Evolutionary conservation across 2,797 vertebrate genomes (phyloP).

Genomic region (Setipinna tenuifilis): DNA sequence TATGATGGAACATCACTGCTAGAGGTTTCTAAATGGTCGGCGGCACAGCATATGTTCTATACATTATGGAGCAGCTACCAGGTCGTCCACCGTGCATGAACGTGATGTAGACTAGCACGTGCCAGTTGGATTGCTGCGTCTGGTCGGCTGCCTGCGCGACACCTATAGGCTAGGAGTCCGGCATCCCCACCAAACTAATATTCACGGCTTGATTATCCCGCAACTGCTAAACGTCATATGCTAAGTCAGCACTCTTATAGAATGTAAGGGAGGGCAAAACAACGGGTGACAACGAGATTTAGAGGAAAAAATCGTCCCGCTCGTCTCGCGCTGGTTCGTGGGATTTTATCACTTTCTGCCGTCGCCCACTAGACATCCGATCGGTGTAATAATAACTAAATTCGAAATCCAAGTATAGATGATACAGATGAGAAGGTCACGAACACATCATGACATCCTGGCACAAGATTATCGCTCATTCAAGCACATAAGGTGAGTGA

Average conservation of each 20-base stretch:
- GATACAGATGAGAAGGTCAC: constrained; percentile 40
- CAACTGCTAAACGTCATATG: constrained; percentile 16
- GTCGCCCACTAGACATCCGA: constrained; percentile 5
- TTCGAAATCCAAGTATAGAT: not conserved
- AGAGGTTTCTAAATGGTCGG: not conserved
- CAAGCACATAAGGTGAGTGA: constrained; percentile 30
- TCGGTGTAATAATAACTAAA: not conserved
- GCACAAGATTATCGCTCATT: constrained; percentile 18
- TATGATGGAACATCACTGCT: not conserved
- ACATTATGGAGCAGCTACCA: not conserved
- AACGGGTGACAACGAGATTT: constrained; percentile 25
- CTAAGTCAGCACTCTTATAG: constrained; percentile 24
- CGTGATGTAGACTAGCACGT: constrained; percentile 10
- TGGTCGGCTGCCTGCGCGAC: constrained; percentile 22
- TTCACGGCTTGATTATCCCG: constrained; percentile 14
- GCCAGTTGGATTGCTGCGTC: constrained; percentile 6
- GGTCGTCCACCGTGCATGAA: constrained; percentile 5
- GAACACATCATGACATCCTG: constrained; percentile 16
- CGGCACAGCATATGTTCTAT: not conserved
- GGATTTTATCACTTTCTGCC: not conserved
- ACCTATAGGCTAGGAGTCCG: constrained; percentile 29
- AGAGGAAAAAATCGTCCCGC: not conserved
- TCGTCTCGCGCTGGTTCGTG: constrained; percentile 11
- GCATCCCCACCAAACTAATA: constrained; percentile 30
- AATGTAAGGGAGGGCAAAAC: constrained; percentile 36